phyloP scores from a whole-genome alignment of 2,113 vertebrate species.

The Accipiter virgatus region DNA sequence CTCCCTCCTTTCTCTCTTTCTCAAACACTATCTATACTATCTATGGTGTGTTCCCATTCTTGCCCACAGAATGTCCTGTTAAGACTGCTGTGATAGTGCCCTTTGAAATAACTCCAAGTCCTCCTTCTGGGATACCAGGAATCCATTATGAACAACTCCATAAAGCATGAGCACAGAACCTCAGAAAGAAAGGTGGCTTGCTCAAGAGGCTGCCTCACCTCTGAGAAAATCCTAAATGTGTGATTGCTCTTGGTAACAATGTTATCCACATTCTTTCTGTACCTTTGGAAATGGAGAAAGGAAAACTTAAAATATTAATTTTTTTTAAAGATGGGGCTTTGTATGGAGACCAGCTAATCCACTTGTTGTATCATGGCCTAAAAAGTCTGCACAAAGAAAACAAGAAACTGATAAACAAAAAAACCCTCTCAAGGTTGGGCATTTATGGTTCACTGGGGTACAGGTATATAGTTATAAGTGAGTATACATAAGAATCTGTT shows the following conservation, averaged over 20 bases:
- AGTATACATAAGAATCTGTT: background rate
- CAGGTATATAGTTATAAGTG: background rate
- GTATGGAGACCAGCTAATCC: background rate
- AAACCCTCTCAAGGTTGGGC: background rate
- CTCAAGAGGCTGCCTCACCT: background rate
- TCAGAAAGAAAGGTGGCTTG: background rate
- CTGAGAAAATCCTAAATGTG: background rate
- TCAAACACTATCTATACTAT: rapidly evolving
- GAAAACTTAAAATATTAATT: background rate
- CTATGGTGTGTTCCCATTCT: background rate
- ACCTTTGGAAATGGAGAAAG: background rate
- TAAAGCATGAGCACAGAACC: background rate
- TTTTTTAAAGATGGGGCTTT: background rate
- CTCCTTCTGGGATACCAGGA: background rate
- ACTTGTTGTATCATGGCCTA: background rate
- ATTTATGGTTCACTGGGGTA: background rate
- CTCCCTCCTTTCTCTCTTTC: background rate
- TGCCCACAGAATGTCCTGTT: background rate
- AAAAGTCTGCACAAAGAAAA: background rate
- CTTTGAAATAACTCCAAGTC: background rate
- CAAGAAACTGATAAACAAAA: background rate
- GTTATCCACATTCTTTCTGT: background rate
- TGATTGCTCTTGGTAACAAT: background rate
- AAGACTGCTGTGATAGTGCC: background rate
- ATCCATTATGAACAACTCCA: background rate